These are phyloP conservation scores for Parauchenoglanis punctatus DNA, from an alignment of 2,797 vertebrate genomes.

Conservation along the genomic window DNA sequence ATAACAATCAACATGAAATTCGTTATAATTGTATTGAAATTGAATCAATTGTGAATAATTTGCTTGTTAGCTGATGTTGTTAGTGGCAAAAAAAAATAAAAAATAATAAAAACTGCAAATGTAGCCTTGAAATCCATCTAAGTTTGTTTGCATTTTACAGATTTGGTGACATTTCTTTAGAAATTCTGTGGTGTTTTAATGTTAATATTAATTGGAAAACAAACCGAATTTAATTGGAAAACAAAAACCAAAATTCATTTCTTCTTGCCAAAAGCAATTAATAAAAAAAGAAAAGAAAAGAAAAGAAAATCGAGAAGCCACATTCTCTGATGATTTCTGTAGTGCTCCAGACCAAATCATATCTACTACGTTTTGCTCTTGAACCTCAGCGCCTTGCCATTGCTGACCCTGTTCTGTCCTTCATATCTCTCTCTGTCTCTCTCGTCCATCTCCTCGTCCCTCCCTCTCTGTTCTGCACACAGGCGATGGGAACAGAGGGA, in stretches of 20 bases:
- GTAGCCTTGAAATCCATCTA: not conserved
- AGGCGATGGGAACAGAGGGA: conserved; percentile 54
- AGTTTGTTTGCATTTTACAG: not conserved
- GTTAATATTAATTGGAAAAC: not conserved
- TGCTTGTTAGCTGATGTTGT: too few species aligned
- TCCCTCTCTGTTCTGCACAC: conserved; percentile 51
- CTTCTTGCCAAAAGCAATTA: not conserved
- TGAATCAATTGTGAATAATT: not conserved
- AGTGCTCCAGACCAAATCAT: not conserved
- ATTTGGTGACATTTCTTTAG: not conserved
- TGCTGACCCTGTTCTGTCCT: conserved; percentile 36
- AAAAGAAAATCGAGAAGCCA: not conserved
- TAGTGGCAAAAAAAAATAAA: not conserved
- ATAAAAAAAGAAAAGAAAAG: not conserved
- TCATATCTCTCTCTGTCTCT: conserved; percentile 29
- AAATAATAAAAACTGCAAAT: not conserved
- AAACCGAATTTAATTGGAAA: not conserved
- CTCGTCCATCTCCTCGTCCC: conserved; percentile 25
- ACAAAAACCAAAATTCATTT: not conserved
- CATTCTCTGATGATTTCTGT: not conserved
- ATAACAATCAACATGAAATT: not conserved
- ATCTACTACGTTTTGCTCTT: not conserved
- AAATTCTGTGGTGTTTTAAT: not conserved
- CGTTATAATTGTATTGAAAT: not conserved
- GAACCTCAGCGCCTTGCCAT: conserved; percentile 15